Conservation (phyloP, 2,113 vertebrate species). For the Oryzias melastigma region DNA sequence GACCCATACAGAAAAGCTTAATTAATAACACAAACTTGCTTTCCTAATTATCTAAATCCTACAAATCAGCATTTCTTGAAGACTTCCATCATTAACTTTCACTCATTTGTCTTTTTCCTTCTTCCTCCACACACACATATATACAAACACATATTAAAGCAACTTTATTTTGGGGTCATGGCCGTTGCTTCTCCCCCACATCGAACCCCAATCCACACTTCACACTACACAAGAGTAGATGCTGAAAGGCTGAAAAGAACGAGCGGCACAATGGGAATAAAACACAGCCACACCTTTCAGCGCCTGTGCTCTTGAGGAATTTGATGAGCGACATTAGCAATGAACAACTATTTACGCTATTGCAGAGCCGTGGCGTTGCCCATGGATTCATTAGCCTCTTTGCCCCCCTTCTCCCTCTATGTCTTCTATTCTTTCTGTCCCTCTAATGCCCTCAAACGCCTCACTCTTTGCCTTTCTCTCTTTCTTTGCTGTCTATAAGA, state of each 20-base stretch:
- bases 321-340: conserved; percentile 92
- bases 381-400: conserved; percentile 98
- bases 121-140: neutral
- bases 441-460: conserved; percentile 82
- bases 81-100: conserved; percentile 6
- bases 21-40: neutral
- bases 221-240: conserved; percentile 35
- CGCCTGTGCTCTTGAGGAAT: conserved; percentile 92
- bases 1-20: neutral
- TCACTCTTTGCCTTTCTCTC: conserved; percentile 74
- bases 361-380: conserved; percentile 92
- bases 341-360: conserved; percentile 80
- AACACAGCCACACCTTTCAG: conserved; percentile 88
- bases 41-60: neutral
- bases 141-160: conserved; percentile 10
- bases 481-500: conserved; percentile 88
- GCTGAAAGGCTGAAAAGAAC: conserved; percentile 60
- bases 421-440: conserved; percentile 82
- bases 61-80: neutral
- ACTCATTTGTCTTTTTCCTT: neutral
- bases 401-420: conserved; percentile 76
- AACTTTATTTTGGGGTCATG: conserved; percentile 40
- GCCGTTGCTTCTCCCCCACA: conserved; percentile 19
- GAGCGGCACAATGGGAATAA: conserved; percentile 80
- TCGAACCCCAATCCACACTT: conserved; percentile 11